Percentiles rank a stretch among this genome's conserved stretches.
phyloP scores from a whole-genome alignment of 2,113 vertebrate genomes.

The Tetraodon nigroviridis region DNA sequence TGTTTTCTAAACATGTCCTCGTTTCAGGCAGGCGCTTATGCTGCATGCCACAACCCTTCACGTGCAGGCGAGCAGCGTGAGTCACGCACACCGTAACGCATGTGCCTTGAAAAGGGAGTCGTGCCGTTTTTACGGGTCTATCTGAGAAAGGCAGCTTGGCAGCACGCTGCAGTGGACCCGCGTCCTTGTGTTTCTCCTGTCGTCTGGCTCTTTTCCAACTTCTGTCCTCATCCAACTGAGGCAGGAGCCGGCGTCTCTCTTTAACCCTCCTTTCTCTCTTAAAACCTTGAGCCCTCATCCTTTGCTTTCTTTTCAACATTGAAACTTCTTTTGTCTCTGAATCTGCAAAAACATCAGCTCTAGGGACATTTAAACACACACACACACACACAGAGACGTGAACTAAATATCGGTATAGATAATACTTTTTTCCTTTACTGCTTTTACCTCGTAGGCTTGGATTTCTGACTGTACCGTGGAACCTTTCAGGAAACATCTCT shows the following conservation, averaged over 20 bases:
- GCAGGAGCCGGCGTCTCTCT: conserved; percentile 34
- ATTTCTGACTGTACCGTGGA: conserved; percentile 11
- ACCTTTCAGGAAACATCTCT: conserved; percentile 13
- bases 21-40: conserved; percentile 2
- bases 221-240: conserved; percentile 48
- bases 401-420: conserved; percentile 11
- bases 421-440: conserved; percentile 12
- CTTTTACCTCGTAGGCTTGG: not conserved
- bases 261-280: conserved; percentile 14
- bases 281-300: conserved; percentile 12
- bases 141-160: conserved; percentile 39
- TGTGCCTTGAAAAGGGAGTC: not conserved
- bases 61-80: not conserved
- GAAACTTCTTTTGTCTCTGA: not conserved
- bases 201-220: conserved; percentile 61
- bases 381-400: conserved; percentile 9
- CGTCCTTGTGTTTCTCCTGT: conserved; percentile 64
- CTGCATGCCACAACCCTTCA: not conserved
- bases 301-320: conserved; percentile 4
- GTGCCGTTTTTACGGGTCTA: conserved; percentile 12
- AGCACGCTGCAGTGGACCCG: conserved; percentile 38
- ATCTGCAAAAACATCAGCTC: conserved; percentile 15
- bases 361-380: conserved; percentile 20
- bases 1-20: not conserved
- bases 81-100: not conserved